These are phyloP conservation scores for Oreohelix idahoensis DNA, from an alignment of 1,140 invertebrate species.

Conservation along the genomic window DNA sequence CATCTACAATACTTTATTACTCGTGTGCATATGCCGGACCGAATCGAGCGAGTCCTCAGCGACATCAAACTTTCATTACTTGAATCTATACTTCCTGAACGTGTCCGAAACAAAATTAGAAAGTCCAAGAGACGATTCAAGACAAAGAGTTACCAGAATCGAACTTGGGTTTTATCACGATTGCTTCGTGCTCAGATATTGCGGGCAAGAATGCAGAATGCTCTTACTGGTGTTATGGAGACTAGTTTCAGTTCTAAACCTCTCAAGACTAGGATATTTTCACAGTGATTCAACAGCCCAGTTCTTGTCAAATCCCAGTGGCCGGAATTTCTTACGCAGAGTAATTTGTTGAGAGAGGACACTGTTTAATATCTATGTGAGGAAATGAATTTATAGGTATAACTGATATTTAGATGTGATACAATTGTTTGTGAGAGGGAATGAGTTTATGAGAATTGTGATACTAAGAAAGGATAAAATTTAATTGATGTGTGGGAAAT, in stretches of 20 bases:
- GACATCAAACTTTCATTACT: constrained; percentile 6
- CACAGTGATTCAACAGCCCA: too few species aligned
- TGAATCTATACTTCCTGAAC: background rate
- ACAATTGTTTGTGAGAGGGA: too few species aligned
- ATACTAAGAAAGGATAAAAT: too few species aligned
- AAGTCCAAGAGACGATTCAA: background rate
- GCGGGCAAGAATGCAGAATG: background rate
- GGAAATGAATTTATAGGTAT: too few species aligned
- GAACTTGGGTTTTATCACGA: constrained; percentile 1
- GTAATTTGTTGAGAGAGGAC: too few species aligned
- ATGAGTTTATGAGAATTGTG: too few species aligned
- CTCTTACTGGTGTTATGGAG: background rate
- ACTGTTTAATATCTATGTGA: too few species aligned
- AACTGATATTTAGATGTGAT: too few species aligned
- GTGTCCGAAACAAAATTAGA: background rate
- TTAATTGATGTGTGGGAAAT: too few species aligned
- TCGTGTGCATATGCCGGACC: background rate
- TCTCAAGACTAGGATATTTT: too few species aligned
- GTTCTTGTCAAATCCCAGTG: too few species aligned
- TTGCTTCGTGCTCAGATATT: constrained; percentile 1
- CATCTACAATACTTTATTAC: background rate
- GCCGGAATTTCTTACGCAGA: too few species aligned
- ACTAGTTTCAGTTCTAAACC: background rate
- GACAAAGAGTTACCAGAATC: background rate
- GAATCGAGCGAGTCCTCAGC: background rate